Evolutionary conservation across 2,888 invertebrate species (phyloP), one percentile per base, ranked within the genome.

Genomic region (Acheta domesticus): DNA sequence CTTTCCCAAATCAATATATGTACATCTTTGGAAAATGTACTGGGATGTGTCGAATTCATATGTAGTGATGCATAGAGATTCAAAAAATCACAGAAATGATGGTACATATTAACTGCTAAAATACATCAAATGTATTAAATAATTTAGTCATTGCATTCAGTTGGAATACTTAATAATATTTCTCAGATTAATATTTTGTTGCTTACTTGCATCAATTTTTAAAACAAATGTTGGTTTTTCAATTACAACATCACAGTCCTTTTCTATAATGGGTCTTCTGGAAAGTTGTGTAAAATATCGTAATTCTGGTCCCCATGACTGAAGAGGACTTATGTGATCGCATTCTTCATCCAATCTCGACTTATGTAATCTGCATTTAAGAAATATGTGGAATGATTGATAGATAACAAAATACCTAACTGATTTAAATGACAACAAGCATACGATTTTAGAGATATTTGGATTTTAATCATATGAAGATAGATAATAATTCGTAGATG

Each of bases 51-150:
- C 76, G 92, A 91, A 88, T 98, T 99, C 75, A 98, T 90, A 88
- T 98, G 98, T 78, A 97, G 91, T n/a, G 97, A 94, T 23, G 95
- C 94, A 87, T 98, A 99, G 74, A 99, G 89, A 87, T 99, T 99
- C 86, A 99, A 92, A 87, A 98, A 99, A 88, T 99, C 99, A 90
- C 99, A 99, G 87, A 98, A 99, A 88, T 99, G 99, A 87, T 99
- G 99, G 86, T 98, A 99, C 96, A 98, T 96, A 86, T 97, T 98
- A 77, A 96, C 95, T 87, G 95, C 96, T 96, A 90, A 83, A 92
- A 91, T 84, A 85, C 83, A 83, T n/a, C n/a, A 74, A 16, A 79
- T 4, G 62, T 75, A 23, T 48, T 48, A 78, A 79, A 14, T 23
- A 75, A 75, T 14, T 73, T 73, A 19, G 20, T 73, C 4, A n/a